Evolutionary conservation across 2,888 invertebrate species (phyloP).

Genomic region (Metellina segmentata): DNA sequence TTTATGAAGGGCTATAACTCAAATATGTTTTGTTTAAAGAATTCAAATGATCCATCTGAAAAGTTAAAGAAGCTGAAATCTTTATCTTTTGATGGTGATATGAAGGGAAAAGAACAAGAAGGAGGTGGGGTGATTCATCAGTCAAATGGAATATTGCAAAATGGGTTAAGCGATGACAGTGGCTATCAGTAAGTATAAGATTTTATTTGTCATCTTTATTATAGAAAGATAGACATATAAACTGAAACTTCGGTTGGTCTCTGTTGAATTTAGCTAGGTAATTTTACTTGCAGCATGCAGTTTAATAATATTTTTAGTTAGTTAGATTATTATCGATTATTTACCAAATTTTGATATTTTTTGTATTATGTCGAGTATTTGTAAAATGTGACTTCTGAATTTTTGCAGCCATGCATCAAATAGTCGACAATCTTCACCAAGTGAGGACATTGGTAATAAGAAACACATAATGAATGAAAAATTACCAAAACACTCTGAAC

Average conservation of each 20-base stretch:
- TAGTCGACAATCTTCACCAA: slow-evolving; percentile 94
- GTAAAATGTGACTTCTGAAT: background rate
- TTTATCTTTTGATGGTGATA: slow-evolving; percentile 73
- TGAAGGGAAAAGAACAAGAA: slow-evolving; percentile 83
- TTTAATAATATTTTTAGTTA: too few species aligned
- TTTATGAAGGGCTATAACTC: background rate
- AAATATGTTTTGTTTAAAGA: slow-evolving; percentile 22
- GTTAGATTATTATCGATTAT: too few species aligned
- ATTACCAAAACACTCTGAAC: slow-evolving; percentile 71
- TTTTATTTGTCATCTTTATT: background rate
- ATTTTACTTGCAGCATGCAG: too few species aligned
- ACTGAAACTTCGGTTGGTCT: too few species aligned
- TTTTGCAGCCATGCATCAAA: slow-evolving; percentile 80
- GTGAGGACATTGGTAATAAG: slow-evolving; percentile 87
- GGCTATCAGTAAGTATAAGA: slow-evolving; percentile 90
- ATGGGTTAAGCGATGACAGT: slow-evolving; percentile 89
- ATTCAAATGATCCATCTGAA: slow-evolving; percentile 67
- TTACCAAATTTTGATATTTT: too few species aligned
- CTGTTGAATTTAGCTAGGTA: too few species aligned
- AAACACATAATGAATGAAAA: slow-evolving; percentile 82
- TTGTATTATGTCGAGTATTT: background rate
- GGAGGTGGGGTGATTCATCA: slow-evolving; percentile 81
- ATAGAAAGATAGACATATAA: too few species aligned
- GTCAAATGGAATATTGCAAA: slow-evolving; percentile 84
- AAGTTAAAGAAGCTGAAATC: slow-evolving; percentile 73